Evolutionary conservation across 2,113 vertebrate species (phyloP), one percentile per base, ranked within the genome.

Genomic region (Oreochromis aureus): DNA sequence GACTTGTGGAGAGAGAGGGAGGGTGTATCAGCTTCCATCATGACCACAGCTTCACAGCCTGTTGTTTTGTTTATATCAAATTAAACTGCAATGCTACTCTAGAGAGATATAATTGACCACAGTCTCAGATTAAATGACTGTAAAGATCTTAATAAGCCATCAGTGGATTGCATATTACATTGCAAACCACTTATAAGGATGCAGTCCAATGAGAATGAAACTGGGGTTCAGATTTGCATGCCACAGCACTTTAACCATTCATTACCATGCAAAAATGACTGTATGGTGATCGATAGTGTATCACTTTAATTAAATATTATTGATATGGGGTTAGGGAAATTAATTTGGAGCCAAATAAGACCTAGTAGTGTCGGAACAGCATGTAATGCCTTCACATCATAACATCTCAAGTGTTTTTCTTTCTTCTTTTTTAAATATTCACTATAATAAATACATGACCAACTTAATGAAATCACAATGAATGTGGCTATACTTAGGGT

Each of bases 91-190:
- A 90, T 89, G 93, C 94, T 94, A 89, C 94, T 93, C 91, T 89
- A 92, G 95, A 94, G 94, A 94, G 91, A 92, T 90, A 87, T 95
- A 96, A 95, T 95, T 95, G 95, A 96, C 95, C 94, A 95, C 94
- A 93, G 95, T 92, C 93, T 94, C 89, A 94, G 93, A 95, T 96
- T 95, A 94, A 96, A 95, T 95, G 95, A 96, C 95, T 94, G 93
- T 95, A 93, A 94, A 90, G 94, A 96, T 96, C 95, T 95, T 96
- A 97, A 96, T 96, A 96, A 95, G 95, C 95, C 95, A 95, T 96
- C 93, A 93, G 94, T 63, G 90, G 92, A 95, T 93, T 94, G 93
- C 92, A 94, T 94, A 95, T 95, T 94, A 94, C 88, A 94, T 93
- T 92, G 92, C 94, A 93, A 94, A 91, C 91, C 92, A 95, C 95